Conservation (phyloP, 2,888 invertebrate genomes). For the Spatulosminthurus flaviceps region DNA sequence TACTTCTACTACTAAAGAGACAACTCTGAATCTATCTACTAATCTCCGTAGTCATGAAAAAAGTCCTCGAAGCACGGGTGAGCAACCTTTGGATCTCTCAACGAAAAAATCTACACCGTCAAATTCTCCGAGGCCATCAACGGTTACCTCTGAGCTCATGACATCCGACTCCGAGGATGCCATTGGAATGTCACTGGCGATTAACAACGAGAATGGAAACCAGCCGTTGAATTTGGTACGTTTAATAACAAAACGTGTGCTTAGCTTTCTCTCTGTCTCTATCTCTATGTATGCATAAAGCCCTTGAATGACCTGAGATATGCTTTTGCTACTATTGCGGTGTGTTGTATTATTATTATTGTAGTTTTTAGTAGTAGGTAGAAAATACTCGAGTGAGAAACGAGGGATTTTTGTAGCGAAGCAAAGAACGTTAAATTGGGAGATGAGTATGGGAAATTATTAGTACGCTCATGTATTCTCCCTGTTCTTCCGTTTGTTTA, state of each 20-base stretch:
- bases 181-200: slow-evolving; percentile 51
- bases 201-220: slow-evolving; percentile 52
- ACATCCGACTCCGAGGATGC: slow-evolving; percentile 73
- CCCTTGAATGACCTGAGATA: background rate
- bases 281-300: background rate
- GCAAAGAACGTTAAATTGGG: slow-evolving; percentile 8
- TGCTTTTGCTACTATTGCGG: background rate
- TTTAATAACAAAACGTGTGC: slow-evolving; percentile 13
- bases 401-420: background rate
- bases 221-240: slow-evolving; percentile 63
- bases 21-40: slow-evolving; percentile 35
- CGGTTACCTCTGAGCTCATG: slow-evolving; percentile 64
- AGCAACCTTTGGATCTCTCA: slow-evolving; percentile 91
- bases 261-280: background rate
- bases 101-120: slow-evolving; percentile 78
- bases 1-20: slow-evolving; percentile 19
- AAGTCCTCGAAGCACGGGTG: slow-evolving; percentile 65
- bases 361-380: slow-evolving; percentile 1
- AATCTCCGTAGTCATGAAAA: slow-evolving; percentile 38
- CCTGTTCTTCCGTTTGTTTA: slow-evolving; percentile 33
- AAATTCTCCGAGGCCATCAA: slow-evolving; percentile 71
- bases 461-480: background rate
- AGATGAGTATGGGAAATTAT: slow-evolving; percentile 33
- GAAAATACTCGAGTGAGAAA: background rate
- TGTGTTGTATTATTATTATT: slow-evolving; percentile 15